Base-by-base conservation (phyloP, 1,140 invertebrate species). In the Tetraneura akinire region DNA sequence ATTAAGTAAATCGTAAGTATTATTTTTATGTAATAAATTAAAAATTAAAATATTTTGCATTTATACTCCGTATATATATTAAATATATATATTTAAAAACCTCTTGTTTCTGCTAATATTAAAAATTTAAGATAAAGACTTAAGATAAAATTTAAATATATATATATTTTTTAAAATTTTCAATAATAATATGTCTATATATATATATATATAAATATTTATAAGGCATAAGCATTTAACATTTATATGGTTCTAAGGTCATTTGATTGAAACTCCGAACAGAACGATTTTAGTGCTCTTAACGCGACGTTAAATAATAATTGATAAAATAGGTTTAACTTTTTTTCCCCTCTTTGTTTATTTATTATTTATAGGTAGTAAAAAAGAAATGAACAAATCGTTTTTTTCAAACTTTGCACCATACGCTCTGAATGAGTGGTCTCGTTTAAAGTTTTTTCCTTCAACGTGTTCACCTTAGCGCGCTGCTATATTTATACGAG, bases 351-450 rank as follows among this genome's bases (percentile, higher is more conserved):
- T 45, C 73, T 45, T 23, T 14, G 74, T 60, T 45, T 78, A 78
- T 78, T 62, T 62, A 78, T 78, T 78, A 78, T 78, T 78, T 78
- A 78, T 47, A n/a, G n/a, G n/a, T n/a, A 37, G 9, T 78, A 11
- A 78, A 62, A 78, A 47, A 78, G 9, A 68, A 62, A 42, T 26
- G 45, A 60, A 78, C n/a, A 37, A 4, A 60, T 21, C 11, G 29
- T 62, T 78, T 78, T 78, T 60, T 57, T 78, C 53, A 55, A 78
- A 78, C 74, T 78, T 45, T 42, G 32, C n/a, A 37, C 32, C n/a
- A 37, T 8, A 6, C 45, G 14, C 45, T 29, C 26, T n/a, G 47
- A 71, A 51, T 29, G 47, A 71, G 47, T 47, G n/a, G 14, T 51
- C 3, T 21, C 74, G 55, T 55, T 78, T 78, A 78, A 78, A 78